Percentiles rank a stretch among this genome's conserved stretches.
Conservation (phyloP, 2,797 vertebrate genomes). For the Carduelis carduelis region DNA sequence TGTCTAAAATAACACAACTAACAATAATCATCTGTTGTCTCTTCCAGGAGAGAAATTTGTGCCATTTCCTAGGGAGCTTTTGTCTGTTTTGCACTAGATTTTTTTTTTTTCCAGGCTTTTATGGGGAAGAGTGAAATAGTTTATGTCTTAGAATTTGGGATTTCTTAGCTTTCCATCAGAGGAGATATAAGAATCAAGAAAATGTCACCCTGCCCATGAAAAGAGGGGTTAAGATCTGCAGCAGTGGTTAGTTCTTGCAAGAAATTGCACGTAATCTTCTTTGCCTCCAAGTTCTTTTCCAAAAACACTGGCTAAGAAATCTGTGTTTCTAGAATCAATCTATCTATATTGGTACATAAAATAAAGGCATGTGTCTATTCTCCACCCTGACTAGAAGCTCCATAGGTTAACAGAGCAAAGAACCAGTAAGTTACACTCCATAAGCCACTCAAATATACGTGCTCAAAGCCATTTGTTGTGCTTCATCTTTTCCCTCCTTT, state of each 20-base stretch:
- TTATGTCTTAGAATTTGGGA: not conserved
- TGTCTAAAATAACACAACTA: not conserved
- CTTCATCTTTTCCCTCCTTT: not conserved
- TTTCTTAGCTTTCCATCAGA: not conserved
- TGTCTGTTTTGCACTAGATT: not conserved
- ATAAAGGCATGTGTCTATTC: not conserved
- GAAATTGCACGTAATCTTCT: not conserved
- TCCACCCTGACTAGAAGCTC: not conserved
- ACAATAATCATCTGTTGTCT: not conserved
- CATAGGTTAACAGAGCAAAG: not conserved
- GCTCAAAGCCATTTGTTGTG: not conserved
- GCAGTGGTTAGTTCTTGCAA: not conserved
- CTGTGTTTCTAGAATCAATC: not conserved
- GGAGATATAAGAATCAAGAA: not conserved
- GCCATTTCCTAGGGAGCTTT: not conserved
- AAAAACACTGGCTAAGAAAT: not conserved
- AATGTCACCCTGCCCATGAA: not conserved
- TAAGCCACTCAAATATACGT: not conserved
- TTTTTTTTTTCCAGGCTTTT: not conserved
- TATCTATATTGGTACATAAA: not conserved
- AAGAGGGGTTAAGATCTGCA: not conserved
- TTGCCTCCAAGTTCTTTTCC: not conserved
- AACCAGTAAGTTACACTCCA: not conserved
- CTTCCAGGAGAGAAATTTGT: not conserved
- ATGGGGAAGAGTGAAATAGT: not conserved